Base-by-base conservation (phyloP, 1,140 invertebrate genomes). In the Theocolax elegans region DNA sequence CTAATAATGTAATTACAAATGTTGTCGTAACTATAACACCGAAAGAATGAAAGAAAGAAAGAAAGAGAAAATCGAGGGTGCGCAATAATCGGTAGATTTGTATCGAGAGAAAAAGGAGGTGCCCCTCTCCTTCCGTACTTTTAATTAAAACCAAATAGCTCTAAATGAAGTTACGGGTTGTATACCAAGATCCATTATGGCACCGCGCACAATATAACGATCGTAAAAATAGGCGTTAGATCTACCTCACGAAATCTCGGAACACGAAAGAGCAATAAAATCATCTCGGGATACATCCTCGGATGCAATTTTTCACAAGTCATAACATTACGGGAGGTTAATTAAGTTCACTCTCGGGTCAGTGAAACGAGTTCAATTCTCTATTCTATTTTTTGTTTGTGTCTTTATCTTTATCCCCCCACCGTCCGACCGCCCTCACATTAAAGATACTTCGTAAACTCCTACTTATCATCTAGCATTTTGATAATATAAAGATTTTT, bases 231-330 rank as follows among this genome's bases (percentile, higher is more conserved):
- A 9, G 35, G n/a, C 49, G 21, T 54, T 54, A 59, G 21, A 59
- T 67, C 66, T 49, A 2, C 10, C 56, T 49, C 56, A 49, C 58
- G 66, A 60, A 68, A 68, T 68, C 66, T 68, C 25, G 15, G 29
- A 12, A 27, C 66, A 68, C 56, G 66, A 68, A 42, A 19, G 4
- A 13, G 66, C 66, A 60, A 68, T 68, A 60, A 68, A 68, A 68
- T 51, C 35, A 53, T 51, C 46, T 42, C 46, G 23, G 29, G 21
- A 29, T 38, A 8, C 15, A 54, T 35, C 40, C 8, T 15, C n/a
- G 29, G 8, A 15, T 54, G 19, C 29, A 44, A 48, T 59, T 68
- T 68, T 60, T 68, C 56, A 51, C 38, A 3, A 19, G 63, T 42
- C 38, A 58, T 13, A 44, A 21, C 42, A 25, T 67, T 59, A 42